phyloP scores from a whole-genome alignment of 1,140 invertebrate species.

The Chelonus insularis region DNA sequence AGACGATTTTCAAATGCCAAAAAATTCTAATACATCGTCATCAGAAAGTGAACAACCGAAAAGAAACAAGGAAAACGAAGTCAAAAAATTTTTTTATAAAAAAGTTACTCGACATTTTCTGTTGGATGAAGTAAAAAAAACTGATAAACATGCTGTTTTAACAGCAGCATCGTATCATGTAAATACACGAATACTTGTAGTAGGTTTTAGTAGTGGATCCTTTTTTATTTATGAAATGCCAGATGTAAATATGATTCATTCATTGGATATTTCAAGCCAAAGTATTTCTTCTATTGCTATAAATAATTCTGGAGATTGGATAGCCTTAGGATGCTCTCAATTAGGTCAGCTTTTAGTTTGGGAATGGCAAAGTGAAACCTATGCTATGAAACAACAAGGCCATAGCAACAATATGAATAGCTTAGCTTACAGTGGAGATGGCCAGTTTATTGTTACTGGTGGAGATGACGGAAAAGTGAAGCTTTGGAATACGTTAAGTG shows the following conservation, averaged over 20 bases:
- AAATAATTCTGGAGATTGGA: constrained; percentile 91
- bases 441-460: constrained; percentile 87
- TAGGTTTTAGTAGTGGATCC: constrained; percentile 76
- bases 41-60: constrained; percentile 27
- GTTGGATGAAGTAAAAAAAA: constrained; percentile 68
- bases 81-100: constrained; percentile 69
- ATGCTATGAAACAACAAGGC: constrained; percentile 96
- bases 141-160: constrained; percentile 65
- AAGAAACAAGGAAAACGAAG: constrained; percentile 29
- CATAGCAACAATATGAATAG: constrained; percentile 88
- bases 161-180: constrained; percentile 82
- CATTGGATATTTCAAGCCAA: constrained; percentile 80
- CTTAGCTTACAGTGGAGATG: constrained; percentile 89
- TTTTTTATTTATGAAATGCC: constrained; percentile 94
- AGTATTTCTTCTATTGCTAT: constrained; percentile 78
- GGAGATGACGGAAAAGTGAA: constrained; percentile 96
- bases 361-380: constrained; percentile 99
- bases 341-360: constrained; percentile 92
- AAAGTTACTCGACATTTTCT: constrained; percentile 73
- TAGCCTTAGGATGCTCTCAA: constrained; percentile 83
- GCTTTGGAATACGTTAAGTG: constrained; percentile 87
- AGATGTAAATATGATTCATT: constrained; percentile 89
- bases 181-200: constrained; percentile 71
- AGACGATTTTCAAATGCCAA: constrained; percentile 35
- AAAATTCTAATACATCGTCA: constrained; percentile 3